These are phyloP conservation scores for Drosophila trapezifrons DNA, from an alignment of 1,140 invertebrate species.

Conservation along the genomic window DNA sequence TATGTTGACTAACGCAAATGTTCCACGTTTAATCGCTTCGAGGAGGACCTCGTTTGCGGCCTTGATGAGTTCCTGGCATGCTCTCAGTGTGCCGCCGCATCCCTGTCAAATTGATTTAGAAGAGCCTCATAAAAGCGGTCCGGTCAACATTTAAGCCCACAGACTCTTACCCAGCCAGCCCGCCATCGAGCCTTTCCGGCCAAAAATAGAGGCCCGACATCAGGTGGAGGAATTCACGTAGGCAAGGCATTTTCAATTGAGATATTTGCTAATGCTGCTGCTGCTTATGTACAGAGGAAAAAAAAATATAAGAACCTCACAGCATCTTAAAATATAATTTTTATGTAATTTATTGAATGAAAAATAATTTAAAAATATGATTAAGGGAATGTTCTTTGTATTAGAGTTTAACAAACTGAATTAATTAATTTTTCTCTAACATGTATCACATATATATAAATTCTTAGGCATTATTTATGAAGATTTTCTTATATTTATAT, in stretches of 20 bases:
- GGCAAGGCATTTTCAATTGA: slow-evolving; percentile 64
- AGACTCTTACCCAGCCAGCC: neutral
- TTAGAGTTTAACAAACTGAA: no score
- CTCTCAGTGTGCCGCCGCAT: slow-evolving; percentile 35
- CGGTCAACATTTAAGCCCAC: slow-evolving; percentile 36
- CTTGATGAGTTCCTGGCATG: slow-evolving; percentile 33
- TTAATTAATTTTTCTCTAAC: no score
- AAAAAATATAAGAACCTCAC: no score
- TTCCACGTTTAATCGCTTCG: slow-evolving; percentile 61
- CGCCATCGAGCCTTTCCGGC: neutral
- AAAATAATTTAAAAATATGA: neutral
- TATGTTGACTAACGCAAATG: slow-evolving; percentile 61
- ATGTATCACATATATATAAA: neutral
- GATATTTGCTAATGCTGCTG: slow-evolving; percentile 47
- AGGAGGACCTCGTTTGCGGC: slow-evolving; percentile 45
- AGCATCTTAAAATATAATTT: neutral
- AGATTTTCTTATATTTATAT: neutral
- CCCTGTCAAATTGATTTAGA: slow-evolving; percentile 55
- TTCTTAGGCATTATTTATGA: neutral
- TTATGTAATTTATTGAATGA: neutral
- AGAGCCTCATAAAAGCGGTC: slow-evolving; percentile 48
- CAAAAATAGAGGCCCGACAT: slow-evolving; percentile 32
- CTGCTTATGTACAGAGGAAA: neutral
- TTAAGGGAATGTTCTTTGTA: no score
- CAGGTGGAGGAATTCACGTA: slow-evolving; percentile 43